These are phyloP conservation scores for Hystrix cristata DNA, from an alignment of 2,113 vertebrate genomes.

Conservation along the genomic window DNA sequence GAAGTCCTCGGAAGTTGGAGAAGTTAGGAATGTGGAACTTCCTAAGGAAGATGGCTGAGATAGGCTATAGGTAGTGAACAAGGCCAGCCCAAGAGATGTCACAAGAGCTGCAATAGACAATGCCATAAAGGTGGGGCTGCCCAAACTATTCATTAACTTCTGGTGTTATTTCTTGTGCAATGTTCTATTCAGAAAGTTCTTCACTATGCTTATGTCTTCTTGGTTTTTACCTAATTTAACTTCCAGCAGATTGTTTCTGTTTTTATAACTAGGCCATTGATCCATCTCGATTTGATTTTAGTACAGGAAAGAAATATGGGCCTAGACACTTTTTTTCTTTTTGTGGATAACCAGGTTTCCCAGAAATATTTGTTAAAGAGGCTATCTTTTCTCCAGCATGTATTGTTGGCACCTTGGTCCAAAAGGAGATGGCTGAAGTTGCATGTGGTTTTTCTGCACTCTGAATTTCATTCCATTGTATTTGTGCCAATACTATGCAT, in stretches of 20 bases:
- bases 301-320: not conserved
- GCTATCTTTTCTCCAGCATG: not conserved
- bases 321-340: not conserved
- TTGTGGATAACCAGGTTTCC: not conserved
- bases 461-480: not conserved
- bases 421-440: not conserved
- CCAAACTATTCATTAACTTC: not conserved
- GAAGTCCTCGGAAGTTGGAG: not conserved
- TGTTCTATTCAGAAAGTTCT: not conserved
- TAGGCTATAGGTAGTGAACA: not conserved
- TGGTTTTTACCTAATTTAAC: not conserved
- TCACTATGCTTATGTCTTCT: not conserved
- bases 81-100: not conserved
- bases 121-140: not conserved
- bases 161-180: not conserved
- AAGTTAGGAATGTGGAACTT: not conserved
- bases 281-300: not conserved
- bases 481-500: not conserved
- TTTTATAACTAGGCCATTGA: not conserved
- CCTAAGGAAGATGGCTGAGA: not conserved
- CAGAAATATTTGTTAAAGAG: not conserved
- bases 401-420: not conserved
- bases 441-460: not conserved
- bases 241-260: not conserved
- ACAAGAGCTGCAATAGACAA: not conserved